phyloP scores from a whole-genome alignment of 2,113 vertebrate species.

The Cariama cristata region DNA sequence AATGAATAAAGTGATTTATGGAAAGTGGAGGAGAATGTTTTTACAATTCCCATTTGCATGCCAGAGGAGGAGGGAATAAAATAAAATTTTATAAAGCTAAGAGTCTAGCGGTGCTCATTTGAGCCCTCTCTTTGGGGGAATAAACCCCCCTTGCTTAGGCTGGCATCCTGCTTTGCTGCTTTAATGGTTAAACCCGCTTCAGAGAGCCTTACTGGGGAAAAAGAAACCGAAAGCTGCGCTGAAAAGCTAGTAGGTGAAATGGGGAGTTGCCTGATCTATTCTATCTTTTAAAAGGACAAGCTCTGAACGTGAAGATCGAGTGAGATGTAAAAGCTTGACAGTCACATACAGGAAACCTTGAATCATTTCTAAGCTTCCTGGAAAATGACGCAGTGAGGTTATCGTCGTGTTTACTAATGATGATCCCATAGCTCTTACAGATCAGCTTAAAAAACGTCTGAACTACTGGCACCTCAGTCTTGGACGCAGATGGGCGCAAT shows the following conservation, averaged over 20 bases:
- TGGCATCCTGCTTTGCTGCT: neutral
- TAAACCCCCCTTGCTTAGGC: neutral
- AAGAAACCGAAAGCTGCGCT: neutral
- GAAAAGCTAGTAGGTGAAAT: neutral
- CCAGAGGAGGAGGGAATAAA: neutral
- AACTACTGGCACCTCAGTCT: neutral
- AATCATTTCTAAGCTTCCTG: slow-evolving; percentile 53
- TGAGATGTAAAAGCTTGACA: neutral
- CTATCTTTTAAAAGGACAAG: neutral
- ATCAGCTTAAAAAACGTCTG: neutral
- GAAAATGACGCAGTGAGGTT: slow-evolving; percentile 5
- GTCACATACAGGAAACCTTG: slow-evolving; percentile 54
- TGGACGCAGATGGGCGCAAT: neutral
- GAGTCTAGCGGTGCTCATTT: neutral
- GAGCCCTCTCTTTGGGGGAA: neutral
- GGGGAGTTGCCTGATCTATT: neutral
- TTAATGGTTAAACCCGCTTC: neutral
- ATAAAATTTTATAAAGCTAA: neutral
- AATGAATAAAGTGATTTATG: neutral
- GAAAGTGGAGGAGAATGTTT: neutral
- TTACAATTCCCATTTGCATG: neutral
- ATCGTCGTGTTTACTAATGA: neutral
- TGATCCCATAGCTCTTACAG: neutral
- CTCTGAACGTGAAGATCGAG: neutral
- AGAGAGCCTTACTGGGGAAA: neutral